phyloP scores from a whole-genome alignment of 2,113 vertebrate species.

The Martes martes region DNA sequence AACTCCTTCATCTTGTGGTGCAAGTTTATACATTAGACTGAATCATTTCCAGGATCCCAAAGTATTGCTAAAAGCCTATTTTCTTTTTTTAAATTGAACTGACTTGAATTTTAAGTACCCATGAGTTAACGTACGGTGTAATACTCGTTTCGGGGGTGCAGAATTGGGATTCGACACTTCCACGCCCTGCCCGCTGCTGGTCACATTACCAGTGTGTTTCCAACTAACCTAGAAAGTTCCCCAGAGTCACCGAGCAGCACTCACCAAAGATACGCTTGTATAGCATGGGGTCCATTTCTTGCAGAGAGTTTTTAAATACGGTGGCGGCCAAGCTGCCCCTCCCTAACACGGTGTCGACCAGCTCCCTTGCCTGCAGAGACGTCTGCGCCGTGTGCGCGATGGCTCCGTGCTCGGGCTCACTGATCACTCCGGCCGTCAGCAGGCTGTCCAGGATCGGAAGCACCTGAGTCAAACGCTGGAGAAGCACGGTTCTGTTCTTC shows the following conservation, averaged over 20 bases:
- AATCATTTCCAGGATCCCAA: not conserved
- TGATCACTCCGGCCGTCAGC: conserved; percentile 87
- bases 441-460: conserved; percentile 90
- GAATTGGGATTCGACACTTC: not conserved
- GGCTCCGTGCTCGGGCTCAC: conserved; percentile 85
- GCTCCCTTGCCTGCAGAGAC: conserved; percentile 88
- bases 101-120: not conserved
- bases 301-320: conserved; percentile 91
- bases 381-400: conserved; percentile 89
- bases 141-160: too few species aligned
- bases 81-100: not conserved
- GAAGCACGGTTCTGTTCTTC: conserved; percentile 91
- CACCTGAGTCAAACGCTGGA: conserved; percentile 89
- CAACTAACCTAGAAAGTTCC: not conserved
- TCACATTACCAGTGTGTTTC: not conserved
- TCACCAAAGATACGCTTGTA: conserved; percentile 93
- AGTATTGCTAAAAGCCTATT: not conserved
- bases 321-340: conserved; percentile 92
- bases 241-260: conserved; percentile 42
- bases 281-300: conserved; percentile 89
- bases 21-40: not conserved
- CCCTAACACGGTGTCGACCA: conserved; percentile 91
- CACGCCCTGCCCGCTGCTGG: rapidly evolving
- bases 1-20: not conserved
- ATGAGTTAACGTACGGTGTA: not conserved